Percentiles rank a stretch among this genome's conserved stretches.
phyloP scores from a whole-genome alignment of 1,140 invertebrate species.

The Oppia nitens region DNA sequence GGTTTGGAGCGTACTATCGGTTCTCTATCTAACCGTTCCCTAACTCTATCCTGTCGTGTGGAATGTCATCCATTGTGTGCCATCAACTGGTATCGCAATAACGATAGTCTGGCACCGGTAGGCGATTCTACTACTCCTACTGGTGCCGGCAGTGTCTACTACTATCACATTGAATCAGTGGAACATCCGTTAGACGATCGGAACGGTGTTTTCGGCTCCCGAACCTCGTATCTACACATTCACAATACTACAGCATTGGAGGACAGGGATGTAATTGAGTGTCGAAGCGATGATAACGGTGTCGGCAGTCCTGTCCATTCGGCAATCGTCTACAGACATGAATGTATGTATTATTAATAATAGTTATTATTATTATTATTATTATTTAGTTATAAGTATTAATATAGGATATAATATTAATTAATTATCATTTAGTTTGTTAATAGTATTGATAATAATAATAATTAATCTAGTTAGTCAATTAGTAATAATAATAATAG shows the following conservation, averaged over 20 bases:
- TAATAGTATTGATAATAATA: too few relatives aligned
- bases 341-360: too few relatives aligned
- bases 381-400: too few relatives aligned
- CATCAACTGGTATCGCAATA: conserved; percentile 64
- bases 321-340: conserved; percentile 60
- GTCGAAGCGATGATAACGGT: conserved; percentile 50
- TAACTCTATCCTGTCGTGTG: conserved; percentile 64
- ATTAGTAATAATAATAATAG: too few relatives aligned
- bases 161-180: conserved; percentile 34
- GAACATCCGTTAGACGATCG: conserved; percentile 41
- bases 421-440: too few relatives aligned
- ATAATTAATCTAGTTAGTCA: too few relatives aligned
- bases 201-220: conserved; percentile 47
- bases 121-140: too few relatives aligned
- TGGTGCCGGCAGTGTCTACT: conserved; percentile 46
- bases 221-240: background rate
- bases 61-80: conserved; percentile 65
- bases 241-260: conserved; percentile 10
- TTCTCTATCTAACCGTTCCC: conserved; percentile 41
- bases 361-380: too few relatives aligned
- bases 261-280: conserved; percentile 67
- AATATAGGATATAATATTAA: too few relatives aligned
- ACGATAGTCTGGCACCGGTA: conserved; percentile 16
- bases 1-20: conserved; percentile 57
- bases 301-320: conserved; percentile 54